A percentile compares a stretch with the other conserved stretches of the same genome.
Conservation (phyloP, 2,113 vertebrate genomes). For the Nestor notabilis region DNA sequence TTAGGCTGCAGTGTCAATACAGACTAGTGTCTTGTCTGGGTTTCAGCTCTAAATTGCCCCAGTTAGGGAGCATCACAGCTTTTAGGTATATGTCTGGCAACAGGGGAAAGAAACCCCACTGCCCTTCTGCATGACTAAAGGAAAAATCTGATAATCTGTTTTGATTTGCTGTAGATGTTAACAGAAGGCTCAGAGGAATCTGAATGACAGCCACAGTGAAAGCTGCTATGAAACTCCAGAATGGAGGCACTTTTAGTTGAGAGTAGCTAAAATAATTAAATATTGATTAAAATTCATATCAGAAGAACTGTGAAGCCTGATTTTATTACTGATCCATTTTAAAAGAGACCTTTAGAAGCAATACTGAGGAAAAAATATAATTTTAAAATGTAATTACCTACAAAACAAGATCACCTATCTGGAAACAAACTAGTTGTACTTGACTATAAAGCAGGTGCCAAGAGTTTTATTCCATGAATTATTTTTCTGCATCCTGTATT, state of each 20-base stretch:
- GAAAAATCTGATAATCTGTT: neutral
- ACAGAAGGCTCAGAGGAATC: neutral
- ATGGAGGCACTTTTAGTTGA: neutral
- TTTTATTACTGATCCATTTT: neutral
- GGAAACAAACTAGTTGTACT: neutral
- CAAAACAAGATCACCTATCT: neutral
- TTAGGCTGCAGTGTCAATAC: neutral
- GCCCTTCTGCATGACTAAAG: neutral
- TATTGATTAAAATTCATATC: neutral
- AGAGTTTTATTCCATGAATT: conserved; percentile 12
- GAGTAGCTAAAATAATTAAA: neutral
- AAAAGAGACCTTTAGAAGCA: neutral
- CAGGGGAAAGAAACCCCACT: neutral
- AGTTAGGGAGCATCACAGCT: neutral
- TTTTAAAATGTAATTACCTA: conserved; percentile 1
- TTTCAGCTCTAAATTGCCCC: neutral
- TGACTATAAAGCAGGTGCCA: neutral
- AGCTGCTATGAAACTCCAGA: neutral
- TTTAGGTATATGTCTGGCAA: neutral
- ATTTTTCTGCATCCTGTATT: neutral
- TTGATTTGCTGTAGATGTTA: neutral
- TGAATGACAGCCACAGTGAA: neutral
- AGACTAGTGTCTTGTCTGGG: neutral
- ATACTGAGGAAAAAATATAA: neutral
- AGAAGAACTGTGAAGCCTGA: neutral